These are phyloP conservation scores for Caenorhabditis imperialis DNA, from an alignment of 2,888 invertebrate species.

Conservation along the genomic window DNA sequence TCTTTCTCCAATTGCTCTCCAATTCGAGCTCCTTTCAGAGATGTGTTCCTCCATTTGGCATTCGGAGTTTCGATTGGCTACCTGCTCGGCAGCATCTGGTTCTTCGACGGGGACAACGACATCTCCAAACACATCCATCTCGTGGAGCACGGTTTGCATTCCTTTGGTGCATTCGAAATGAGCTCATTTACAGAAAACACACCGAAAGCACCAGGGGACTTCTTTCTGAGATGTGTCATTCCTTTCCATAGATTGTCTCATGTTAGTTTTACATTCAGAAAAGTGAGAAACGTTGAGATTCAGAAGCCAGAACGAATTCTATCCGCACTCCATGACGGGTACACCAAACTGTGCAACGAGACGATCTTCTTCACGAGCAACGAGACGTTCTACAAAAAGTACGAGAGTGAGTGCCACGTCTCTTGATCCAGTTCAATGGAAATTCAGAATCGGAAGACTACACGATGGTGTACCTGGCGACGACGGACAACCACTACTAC, in stretches of 20 bases:
- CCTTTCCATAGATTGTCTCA: conserved; percentile 25
- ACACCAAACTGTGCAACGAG: conserved; percentile 46
- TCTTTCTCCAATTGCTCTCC: no score
- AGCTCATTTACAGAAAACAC: conserved; percentile 11
- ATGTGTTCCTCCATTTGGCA: conserved; percentile 17
- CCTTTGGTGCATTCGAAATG: no score
- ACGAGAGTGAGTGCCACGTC: conserved; percentile 13
- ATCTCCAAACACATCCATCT: conserved; percentile 31
- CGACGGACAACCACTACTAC: conserved; percentile 27
- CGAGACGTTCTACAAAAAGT: conserved; percentile 24
- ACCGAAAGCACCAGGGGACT: background rate
- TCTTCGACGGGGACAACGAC: conserved; percentile 36
- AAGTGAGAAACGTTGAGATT: background rate
- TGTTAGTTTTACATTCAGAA: conserved; percentile 6
- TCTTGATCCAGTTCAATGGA: no score
- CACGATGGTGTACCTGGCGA: conserved; percentile 16
- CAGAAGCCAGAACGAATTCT: conserved; percentile 46
- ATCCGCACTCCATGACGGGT: conserved; percentile 41
- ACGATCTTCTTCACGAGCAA: conserved; percentile 46
- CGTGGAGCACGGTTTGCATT: conserved; percentile 34
- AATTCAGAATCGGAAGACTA: conserved; percentile 15
- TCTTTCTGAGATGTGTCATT: conserved; percentile 45
- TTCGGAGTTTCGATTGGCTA: conserved; percentile 42
- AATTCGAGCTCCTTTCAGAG: conserved; percentile 25
- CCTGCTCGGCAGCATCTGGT: conserved; percentile 26